Evolutionary conservation across 2,113 vertebrate species (phyloP).

Genomic region (Channa argus): DNA sequence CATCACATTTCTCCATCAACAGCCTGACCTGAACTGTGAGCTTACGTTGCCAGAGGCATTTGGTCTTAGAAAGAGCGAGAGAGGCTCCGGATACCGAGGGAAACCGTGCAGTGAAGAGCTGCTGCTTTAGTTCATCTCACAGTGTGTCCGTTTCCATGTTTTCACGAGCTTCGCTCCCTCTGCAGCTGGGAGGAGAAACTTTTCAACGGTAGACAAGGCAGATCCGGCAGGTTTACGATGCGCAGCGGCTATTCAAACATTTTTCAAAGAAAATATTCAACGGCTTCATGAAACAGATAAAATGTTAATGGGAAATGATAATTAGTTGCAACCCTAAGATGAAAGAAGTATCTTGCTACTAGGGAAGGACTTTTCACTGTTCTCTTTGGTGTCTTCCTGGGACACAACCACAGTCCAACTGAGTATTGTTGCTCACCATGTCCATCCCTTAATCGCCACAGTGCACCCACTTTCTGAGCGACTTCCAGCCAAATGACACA

Average conservation of each 20-base stretch:
- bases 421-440: no score
- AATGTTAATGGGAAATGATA: not conserved
- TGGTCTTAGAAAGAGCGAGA: constrained; percentile 17
- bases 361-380: no score
- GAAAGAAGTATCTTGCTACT: not conserved
- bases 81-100: constrained; percentile 6
- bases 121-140: constrained; percentile 54
- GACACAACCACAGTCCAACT: no score
- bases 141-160: constrained; percentile 47
- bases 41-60: constrained; percentile 64
- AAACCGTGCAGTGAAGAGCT: constrained; percentile 14
- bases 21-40: constrained; percentile 5
- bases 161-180: constrained; percentile 38
- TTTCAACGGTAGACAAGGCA: constrained; percentile 25
- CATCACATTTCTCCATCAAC: constrained; percentile 48
- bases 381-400: no score
- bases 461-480: no score
- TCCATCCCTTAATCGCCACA: no score
- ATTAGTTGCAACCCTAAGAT: not conserved
- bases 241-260: constrained; percentile 3
- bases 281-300: not conserved
- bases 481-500: no score
- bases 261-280: not conserved
- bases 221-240: constrained; percentile 1
- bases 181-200: constrained; percentile 23